Conservation (phyloP, 2,888 invertebrate genomes). For the Zele albiditarsus region DNA sequence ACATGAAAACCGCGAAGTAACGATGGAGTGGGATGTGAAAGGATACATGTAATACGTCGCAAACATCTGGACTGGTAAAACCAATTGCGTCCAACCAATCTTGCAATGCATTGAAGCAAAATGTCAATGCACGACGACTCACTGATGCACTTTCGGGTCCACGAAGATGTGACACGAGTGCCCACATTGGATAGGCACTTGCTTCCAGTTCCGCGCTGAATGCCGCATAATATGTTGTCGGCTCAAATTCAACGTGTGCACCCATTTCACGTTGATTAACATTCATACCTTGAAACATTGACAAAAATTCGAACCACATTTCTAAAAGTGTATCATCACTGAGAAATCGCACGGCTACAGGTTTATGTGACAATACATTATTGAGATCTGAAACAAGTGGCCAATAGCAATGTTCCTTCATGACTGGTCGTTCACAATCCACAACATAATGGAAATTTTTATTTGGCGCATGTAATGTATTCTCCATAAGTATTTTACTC, state of each 20-base stretch:
- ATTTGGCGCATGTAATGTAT: slow-evolving; percentile 85
- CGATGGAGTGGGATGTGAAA: slow-evolving; percentile 98
- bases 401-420: slow-evolving; percentile 99
- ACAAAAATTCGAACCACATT: slow-evolving; percentile 96
- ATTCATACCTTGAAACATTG: slow-evolving; percentile 98
- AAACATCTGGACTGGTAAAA: slow-evolving; percentile 81
- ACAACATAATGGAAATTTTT: slow-evolving; percentile 93
- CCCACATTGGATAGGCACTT: slow-evolving; percentile 98
- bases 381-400: slow-evolving; percentile 97
- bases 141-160: slow-evolving; percentile 83
- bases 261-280: slow-evolving; percentile 92
- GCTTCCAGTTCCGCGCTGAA: slow-evolving; percentile 98
- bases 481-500: slow-evolving; percentile 90
- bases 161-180: slow-evolving; percentile 90
- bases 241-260: slow-evolving; percentile 96
- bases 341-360: slow-evolving; percentile 92
- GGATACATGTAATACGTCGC: slow-evolving; percentile 89
- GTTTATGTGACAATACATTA: slow-evolving; percentile 94
- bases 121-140: slow-evolving; percentile 83
- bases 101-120: slow-evolving; percentile 85
- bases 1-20: slow-evolving; percentile 89
- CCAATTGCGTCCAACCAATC: slow-evolving; percentile 92
- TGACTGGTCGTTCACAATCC: slow-evolving; percentile 91
- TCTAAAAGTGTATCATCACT: slow-evolving; percentile 90
- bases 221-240: slow-evolving; percentile 97